Base-by-base conservation (phyloP, 2,888 invertebrate genomes). In the Omphaloscelis lunosa region DNA sequence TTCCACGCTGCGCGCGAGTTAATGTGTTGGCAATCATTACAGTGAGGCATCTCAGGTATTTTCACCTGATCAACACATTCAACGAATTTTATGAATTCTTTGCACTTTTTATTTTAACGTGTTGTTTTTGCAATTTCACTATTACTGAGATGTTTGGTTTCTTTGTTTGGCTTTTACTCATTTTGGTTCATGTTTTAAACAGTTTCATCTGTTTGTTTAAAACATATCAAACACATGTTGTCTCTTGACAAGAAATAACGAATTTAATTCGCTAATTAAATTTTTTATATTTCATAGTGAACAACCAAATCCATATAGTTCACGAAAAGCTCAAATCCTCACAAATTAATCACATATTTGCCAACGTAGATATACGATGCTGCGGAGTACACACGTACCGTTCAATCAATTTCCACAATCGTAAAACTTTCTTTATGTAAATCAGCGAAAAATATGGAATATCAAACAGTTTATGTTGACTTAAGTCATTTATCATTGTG, bases 41-140 rank as follows among this genome's bases (percentile, higher is more conserved):
- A 51, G 61, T 48, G 63, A 69, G 77, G 85, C 83, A 85, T 89
- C 84, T 81, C 82, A 86, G 74, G 72, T 72, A 87, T 90, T 89
- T 90, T 90, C 89, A 89, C 86, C 83, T 79, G 70, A 86, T 87
- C 87, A 83, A 82, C 86, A 83, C 79, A 79, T 86, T 65, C 74
- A 71, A 45, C 27, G 62, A 45, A 82, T 87, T 82, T 62, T 65
- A 79, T 62, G 61, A 79, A 88, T 84, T 75, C 56, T 86, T 72
- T 86, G 79, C 84, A 86, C 79, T 84, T 72, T 84, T 86, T 79
- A 68, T 66, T 75, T 75, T 65, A 45, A 45, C 56, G n/a, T 69
- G 17, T 20, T 41, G 59, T 68, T 78, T 66, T 66, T 51, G 53
- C 29, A 17, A 61, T 56, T 76, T 62, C 41, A 62, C 27, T 61